Evolutionary conservation across 2,797 vertebrate genomes (phyloP).

Genomic region (Antennarius maculatus): DNA sequence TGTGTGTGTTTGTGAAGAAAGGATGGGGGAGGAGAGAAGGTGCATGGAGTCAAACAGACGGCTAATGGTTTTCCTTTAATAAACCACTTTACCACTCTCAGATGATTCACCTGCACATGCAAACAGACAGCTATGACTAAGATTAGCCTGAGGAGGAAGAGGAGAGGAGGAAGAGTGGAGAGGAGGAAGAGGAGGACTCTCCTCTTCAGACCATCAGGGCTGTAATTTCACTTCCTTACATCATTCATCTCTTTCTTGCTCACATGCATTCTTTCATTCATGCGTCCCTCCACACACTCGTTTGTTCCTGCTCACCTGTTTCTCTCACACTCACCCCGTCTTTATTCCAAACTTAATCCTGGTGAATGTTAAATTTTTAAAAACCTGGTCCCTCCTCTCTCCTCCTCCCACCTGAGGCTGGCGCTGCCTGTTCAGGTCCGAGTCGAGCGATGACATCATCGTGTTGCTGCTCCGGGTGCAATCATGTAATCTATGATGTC

Average conservation of each 20-base stretch:
- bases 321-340: neutral
- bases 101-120: slow-evolving; percentile 60
- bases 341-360: too few relatives aligned
- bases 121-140: slow-evolving; percentile 63
- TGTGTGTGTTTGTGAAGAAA: neutral
- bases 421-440: too few relatives aligned
- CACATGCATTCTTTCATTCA: slow-evolving; percentile 19
- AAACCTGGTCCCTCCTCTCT: too few relatives aligned
- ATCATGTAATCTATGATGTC: too few relatives aligned
- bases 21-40: neutral
- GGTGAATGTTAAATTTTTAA: too few relatives aligned
- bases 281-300: neutral
- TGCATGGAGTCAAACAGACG: slow-evolving; percentile 51
- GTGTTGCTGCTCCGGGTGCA: too few relatives aligned
- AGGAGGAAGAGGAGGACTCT: slow-evolving; percentile 1
- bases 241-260: slow-evolving; percentile 59
- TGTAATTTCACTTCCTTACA: slow-evolving; percentile 71
- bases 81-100: slow-evolving; percentile 51
- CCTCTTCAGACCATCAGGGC: slow-evolving; percentile 33
- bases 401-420: too few relatives aligned
- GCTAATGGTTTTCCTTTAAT: slow-evolving; percentile 73
- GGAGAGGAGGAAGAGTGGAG: slow-evolving; percentile 17
- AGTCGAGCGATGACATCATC: too few relatives aligned
- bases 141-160: slow-evolving; percentile 57
- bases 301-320: slow-evolving; percentile 28